Base-by-base conservation (phyloP, 2,113 vertebrate genomes). In the Terrapene triunguis region DNA sequence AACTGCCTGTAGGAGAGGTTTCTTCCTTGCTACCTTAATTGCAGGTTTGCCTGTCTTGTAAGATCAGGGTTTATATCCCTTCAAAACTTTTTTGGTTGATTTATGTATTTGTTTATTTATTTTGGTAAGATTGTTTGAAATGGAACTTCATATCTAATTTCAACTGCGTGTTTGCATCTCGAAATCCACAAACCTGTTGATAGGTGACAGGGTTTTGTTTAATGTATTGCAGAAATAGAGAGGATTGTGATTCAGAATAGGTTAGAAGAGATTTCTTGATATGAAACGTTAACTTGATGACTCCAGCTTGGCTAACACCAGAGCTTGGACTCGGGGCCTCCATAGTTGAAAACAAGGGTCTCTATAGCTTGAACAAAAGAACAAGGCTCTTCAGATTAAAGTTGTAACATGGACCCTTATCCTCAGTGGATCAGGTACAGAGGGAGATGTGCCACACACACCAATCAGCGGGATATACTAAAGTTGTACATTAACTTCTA, bases 71-170 rank as follows among this genome's bases (percentile, higher is more conserved):
- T 78, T 91, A 29, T n/a, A 47, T 62, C 93, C 87, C 17, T 94
- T 90, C 29, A 51, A 82, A 84, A 55, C 17, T 82, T 90, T 42
- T 76, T 38, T 42, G 38, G 8, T 76, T 42, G 38, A 24, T 44
- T 83, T 10, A 11, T 54, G 50, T 35, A 38, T 85, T 6, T 22
- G 21, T 35, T 38, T 24, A 22, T 10, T 17, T 94, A 79, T 94
- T 87, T 91, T 92, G 14, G 3, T 87, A 44, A 29, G 21, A 85
- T 83, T 89, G 76, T 93, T 96, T 32, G 27, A n/a, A 65, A 85
- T 44, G 7, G n/a, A 38, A 42, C 19, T 80, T 19, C 81, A 59
- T 21, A 21, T 11, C 22, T 69, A 76, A 59, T 92, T 85, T 38
- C 84, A 89, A 89, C 50, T 72, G 50, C 7, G 74, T 0, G 0